Percentiles rank a stretch among this genome's conserved stretches.
Conservation (phyloP, 2,888 invertebrate species). For the Miltochrista miniata region DNA sequence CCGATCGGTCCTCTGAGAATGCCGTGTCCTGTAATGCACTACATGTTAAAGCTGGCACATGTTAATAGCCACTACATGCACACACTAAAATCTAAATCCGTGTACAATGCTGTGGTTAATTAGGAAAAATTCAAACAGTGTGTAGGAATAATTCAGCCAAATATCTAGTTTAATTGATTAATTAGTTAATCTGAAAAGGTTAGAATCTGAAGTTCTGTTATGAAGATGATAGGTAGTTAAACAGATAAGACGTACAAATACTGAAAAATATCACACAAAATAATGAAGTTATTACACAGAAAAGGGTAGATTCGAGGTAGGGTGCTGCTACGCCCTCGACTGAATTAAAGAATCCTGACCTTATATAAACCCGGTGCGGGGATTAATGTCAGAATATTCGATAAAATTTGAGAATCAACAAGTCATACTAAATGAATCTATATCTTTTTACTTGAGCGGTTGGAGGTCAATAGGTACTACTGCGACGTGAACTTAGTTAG, state of each 20-base stretch:
- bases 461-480: too few species aligned
- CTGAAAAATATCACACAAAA: not conserved
- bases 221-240: slow-evolving; percentile 23
- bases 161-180: slow-evolving; percentile 15
- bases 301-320: too few species aligned
- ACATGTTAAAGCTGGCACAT: slow-evolving; percentile 73
- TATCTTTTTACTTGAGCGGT: too few species aligned
- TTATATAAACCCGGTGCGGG: too few species aligned
- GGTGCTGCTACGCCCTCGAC: too few species aligned
- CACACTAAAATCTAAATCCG: slow-evolving; percentile 50
- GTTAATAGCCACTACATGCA: slow-evolving; percentile 80
- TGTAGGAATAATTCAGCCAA: too few species aligned
- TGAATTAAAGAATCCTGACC: too few species aligned
- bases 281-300: too few species aligned
- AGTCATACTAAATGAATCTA: too few species aligned
- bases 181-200: slow-evolving; percentile 32
- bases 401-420: too few species aligned
- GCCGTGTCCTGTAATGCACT: slow-evolving; percentile 88
- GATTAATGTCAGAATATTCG: too few species aligned
- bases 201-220: slow-evolving; percentile 21
- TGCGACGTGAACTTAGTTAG: too few species aligned
- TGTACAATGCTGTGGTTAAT: slow-evolving; percentile 50
- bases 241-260: slow-evolving; percentile 15
- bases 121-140: slow-evolving; percentile 22
- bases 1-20: slow-evolving; percentile 86